Percentiles rank a stretch among this genome's conserved stretches.
phyloP scores from a whole-genome alignment of 2,888 invertebrate species.

The Rambutsinella grinnellia region DNA sequence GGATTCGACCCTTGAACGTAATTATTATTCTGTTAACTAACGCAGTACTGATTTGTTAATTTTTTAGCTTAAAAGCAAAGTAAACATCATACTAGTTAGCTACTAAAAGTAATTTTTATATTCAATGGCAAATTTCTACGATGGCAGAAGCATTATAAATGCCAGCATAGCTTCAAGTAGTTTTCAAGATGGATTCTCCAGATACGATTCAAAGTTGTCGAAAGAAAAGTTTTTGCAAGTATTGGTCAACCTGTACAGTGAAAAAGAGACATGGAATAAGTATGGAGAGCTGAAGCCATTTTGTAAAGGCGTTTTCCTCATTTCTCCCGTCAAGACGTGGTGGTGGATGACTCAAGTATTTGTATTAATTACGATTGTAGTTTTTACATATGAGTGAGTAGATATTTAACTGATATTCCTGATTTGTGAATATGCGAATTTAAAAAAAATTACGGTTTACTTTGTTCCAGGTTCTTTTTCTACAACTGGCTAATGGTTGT shows the following conservation, averaged over 20 bases:
- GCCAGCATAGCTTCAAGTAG: background rate
- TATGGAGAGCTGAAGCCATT: conserved; percentile 49
- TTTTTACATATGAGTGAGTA: conserved; percentile 55
- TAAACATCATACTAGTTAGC: background rate
- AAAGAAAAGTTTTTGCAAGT: background rate
- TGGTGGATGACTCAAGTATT: conserved; percentile 60
- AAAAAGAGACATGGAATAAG: conserved; percentile 13
- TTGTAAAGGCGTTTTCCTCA: conserved; percentile 42
- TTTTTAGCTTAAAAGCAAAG: too few relatives aligned
- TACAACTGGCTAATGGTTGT: conserved; percentile 12
- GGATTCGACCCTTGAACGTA: too few relatives aligned
- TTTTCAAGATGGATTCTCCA: background rate
- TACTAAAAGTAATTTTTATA: background rate
- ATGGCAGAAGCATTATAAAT: background rate
- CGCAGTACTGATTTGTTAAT: too few relatives aligned
- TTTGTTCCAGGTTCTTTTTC: conserved; percentile 38
- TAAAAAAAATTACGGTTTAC: background rate
- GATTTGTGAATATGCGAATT: background rate
- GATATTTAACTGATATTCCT: background rate
- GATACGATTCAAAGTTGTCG: background rate
- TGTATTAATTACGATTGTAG: conserved; percentile 30
- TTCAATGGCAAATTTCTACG: background rate
- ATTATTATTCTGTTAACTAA: too few relatives aligned
- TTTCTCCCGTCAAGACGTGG: conserved; percentile 59
- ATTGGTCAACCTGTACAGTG: background rate